Evolutionary conservation across 2,113 vertebrate genomes (phyloP).

Genomic region (Tachysurus fulvidraco): DNA sequence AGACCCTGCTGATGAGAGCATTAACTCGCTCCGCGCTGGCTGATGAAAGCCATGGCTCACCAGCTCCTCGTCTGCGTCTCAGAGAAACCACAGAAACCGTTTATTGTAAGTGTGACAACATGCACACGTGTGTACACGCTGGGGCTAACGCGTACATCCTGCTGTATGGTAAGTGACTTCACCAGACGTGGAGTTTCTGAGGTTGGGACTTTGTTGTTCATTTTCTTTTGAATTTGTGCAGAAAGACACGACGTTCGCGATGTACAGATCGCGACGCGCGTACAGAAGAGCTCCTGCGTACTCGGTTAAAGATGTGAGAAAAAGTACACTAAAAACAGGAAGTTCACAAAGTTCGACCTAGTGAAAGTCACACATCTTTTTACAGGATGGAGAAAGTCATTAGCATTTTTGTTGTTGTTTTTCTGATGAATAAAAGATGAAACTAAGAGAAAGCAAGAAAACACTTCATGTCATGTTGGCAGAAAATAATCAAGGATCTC

Average conservation of each 20-base stretch:
- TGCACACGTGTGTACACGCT: neutral
- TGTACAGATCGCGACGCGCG: neutral
- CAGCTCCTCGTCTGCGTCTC: constrained; percentile 5
- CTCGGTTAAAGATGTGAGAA: constrained; percentile 53
- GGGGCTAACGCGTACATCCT: constrained; percentile 30
- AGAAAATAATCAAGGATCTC: neutral
- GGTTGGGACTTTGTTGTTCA: constrained; percentile 24
- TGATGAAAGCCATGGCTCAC: constrained; percentile 3
- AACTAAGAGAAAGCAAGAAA: neutral
- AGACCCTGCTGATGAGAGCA: constrained; percentile 44
- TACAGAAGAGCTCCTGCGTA: neutral
- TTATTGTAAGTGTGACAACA: constrained; percentile 36
- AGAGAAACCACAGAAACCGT: constrained; percentile 39
- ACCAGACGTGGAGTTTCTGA: constrained; percentile 40
- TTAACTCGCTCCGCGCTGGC: constrained; percentile 18
- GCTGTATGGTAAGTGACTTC: constrained; percentile 46
- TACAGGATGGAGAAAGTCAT: neutral
- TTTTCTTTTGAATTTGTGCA: constrained; percentile 31
- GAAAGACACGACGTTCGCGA: neutral
- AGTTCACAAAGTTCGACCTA: neutral
- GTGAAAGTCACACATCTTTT: neutral
- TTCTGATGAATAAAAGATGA: neutral
- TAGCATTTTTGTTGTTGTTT: neutral
- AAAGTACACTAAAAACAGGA: constrained; percentile 69
- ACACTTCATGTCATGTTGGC: neutral